Evolutionary conservation across 2,113 vertebrate genomes (phyloP).

Genomic region (Phainopepla nitens): DNA sequence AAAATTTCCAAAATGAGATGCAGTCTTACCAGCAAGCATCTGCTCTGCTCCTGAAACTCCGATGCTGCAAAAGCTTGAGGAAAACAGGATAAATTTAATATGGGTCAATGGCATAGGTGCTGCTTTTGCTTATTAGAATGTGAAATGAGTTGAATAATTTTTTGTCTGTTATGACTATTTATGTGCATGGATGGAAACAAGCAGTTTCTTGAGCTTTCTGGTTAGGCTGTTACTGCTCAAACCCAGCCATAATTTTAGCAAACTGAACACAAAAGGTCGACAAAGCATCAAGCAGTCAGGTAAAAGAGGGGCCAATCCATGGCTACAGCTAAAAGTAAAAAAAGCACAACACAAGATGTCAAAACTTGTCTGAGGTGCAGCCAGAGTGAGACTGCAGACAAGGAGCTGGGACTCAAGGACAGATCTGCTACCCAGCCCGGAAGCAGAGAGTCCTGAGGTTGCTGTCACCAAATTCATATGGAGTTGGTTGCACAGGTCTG

Average conservation of each 20-base stretch:
- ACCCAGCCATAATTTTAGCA: background rate
- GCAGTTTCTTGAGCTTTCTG: background rate
- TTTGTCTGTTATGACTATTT: background rate
- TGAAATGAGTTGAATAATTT: background rate
- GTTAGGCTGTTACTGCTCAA: background rate
- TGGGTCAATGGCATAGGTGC: background rate
- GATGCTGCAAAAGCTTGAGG: background rate
- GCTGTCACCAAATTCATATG: background rate
- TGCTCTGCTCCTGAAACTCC: background rate
- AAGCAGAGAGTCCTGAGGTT: accelerated
- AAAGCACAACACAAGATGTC: background rate
- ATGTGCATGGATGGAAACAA: background rate
- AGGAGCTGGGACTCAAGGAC: background rate
- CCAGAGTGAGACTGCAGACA: background rate
- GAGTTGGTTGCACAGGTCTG: background rate
- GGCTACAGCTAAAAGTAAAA: background rate
- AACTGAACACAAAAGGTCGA: background rate
- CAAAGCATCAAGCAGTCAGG: background rate
- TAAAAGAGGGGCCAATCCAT: background rate
- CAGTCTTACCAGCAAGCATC: background rate
- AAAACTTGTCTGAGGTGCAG: background rate
- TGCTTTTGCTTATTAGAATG: background rate
- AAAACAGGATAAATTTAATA: background rate
- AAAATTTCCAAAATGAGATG: background rate
- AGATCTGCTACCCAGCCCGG: accelerated